These are phyloP conservation scores for Grammomys surdaster DNA, from an alignment of 2,113 vertebrate species.

Conservation along the genomic window DNA sequence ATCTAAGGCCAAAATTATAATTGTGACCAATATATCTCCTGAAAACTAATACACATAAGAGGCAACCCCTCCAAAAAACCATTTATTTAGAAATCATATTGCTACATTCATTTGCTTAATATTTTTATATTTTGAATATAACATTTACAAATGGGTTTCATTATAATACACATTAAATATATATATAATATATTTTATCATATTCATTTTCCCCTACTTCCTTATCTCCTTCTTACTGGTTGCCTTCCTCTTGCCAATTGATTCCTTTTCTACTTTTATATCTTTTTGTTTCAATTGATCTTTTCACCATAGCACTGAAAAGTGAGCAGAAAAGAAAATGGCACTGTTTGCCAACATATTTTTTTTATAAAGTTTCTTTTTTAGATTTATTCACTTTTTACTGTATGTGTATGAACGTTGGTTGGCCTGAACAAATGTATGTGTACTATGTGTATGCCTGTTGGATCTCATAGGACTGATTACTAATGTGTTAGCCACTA, in stretches of 20 bases:
- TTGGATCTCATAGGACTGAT: background rate
- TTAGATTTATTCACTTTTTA: background rate
- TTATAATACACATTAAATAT: background rate
- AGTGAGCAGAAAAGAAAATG: background rate
- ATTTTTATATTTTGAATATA: background rate
- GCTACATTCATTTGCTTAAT: background rate
- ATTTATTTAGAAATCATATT: background rate
- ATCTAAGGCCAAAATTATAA: background rate
- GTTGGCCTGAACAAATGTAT: background rate
- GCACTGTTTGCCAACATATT: background rate
- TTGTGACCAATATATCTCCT: background rate
- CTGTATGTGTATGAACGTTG: background rate
- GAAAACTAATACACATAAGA: slow-evolving; percentile 36
- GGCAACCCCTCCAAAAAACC: background rate
- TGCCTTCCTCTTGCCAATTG: background rate
- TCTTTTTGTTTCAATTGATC: background rate
- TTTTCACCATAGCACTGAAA: background rate
- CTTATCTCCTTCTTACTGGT: background rate
- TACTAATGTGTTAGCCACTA: background rate
- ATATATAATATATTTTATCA: too few relatives aligned
- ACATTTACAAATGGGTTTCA: background rate
- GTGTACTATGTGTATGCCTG: background rate
- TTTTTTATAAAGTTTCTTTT: background rate
- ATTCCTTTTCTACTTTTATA: background rate
- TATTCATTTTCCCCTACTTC: background rate